Base-by-base conservation (phyloP, 2,888 invertebrate species). In the Pammene fasciana region DNA sequence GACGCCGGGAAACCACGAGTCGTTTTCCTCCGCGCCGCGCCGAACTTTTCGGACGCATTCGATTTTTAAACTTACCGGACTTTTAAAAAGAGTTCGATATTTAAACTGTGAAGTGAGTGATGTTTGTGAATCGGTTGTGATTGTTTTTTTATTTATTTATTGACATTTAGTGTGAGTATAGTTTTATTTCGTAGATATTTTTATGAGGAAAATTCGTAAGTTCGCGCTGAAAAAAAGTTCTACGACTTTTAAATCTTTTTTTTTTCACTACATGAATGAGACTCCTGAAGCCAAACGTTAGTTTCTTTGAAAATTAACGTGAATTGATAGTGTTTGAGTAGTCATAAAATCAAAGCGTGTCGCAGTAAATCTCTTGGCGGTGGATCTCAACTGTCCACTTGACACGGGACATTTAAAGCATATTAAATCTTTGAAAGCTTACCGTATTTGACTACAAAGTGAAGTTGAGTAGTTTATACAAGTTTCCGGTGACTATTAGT, bases 1-100 rank as follows among this genome's bases (percentile, higher is more conserved):
- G 88, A 88, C 87, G 90, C 89, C 88, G 92, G 90, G 90, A 90
- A 92, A 92, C 89, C 86, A 89, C 88, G 87, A 88, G 84, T 83
- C 86, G 88, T 88, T 91, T 90, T 90, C 89, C 90, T 84, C 82
- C 88, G 90, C 88, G 89, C 75, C 82, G 80, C 83, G 80, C 78
- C 82, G 85, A 87, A 90, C 85, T 90, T 90, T 87, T 85, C 85
- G 84, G 81, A 82, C 82, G 83, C 83, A 79, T 75, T 79, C 78
- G 79, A 83, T 72, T 70, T 75, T 73, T 66, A 65, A 74, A 72
- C 71, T 72, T 72, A 11, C 50, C 72, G 74, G 68, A 67, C 71
- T 71, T 65, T 67, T 65, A 18, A 62, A 56, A 70, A 52, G 62
- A 62, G 62, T 62, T 62, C 41, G 62, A 66, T 72, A 59, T 65